Evolutionary conservation across 2,888 invertebrate species (phyloP).

Genomic region (Calameuta idolon): DNA sequence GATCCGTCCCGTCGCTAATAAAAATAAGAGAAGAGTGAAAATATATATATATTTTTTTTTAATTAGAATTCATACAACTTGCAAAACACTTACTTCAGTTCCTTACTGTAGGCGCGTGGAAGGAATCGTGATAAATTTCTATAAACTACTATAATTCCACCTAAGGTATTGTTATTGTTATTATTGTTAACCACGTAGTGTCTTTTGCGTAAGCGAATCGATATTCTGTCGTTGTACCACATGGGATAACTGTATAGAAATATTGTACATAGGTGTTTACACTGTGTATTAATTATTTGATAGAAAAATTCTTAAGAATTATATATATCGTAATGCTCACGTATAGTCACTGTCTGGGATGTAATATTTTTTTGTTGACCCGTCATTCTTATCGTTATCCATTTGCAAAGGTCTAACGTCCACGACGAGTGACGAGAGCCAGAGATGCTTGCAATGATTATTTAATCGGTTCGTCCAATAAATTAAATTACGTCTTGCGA

Average conservation of each 20-base stretch:
- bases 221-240: conserved; percentile 66
- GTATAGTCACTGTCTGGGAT: conserved; percentile 55
- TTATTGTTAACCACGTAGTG: conserved; percentile 12
- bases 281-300: not conserved
- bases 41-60: conserved; percentile 33
- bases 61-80: conserved; percentile 22
- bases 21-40: not conserved
- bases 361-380: conserved; percentile 32
- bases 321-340: conserved; percentile 41
- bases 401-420: conserved; percentile 59
- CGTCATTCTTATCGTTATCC: conserved; percentile 41
- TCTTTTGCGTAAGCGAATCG: conserved; percentile 55
- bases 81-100: conserved; percentile 72
- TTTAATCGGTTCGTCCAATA: conserved; percentile 60
- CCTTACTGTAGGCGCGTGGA: conserved; percentile 73
- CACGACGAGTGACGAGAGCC: conserved; percentile 57
- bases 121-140: conserved; percentile 74
- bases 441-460: conserved; percentile 55
- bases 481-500: conserved; percentile 62
- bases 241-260: conserved; percentile 61
- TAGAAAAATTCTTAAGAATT: not conserved
- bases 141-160: conserved; percentile 72
- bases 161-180: conserved; percentile 46
- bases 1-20: conserved; percentile 74
- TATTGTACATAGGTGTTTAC: not conserved